These are phyloP conservation scores for Papilio demoleus DNA, from an alignment of 2,888 invertebrate species.

Conservation along the genomic window DNA sequence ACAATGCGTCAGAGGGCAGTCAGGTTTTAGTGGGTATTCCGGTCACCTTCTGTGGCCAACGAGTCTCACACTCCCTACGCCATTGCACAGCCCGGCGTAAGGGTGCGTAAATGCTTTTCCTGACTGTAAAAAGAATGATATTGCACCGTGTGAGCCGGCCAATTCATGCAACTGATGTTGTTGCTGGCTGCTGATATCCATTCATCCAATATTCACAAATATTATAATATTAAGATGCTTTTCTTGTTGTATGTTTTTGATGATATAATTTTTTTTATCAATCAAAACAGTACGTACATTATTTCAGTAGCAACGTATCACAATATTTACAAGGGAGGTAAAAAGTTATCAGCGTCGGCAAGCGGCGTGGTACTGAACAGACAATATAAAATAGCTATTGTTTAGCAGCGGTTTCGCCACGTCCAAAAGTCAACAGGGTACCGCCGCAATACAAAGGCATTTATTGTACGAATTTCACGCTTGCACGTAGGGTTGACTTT, in stretches of 20 bases:
- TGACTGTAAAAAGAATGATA: too few relatives aligned
- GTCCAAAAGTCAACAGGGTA: slow-evolving; percentile 54
- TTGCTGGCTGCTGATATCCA: too few relatives aligned
- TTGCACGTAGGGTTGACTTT: slow-evolving; percentile 68
- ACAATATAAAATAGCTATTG: slow-evolving; percentile 46
- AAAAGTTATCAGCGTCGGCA: slow-evolving; percentile 36
- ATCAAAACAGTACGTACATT: not conserved
- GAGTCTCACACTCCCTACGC: too few relatives aligned
- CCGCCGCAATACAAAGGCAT: slow-evolving; percentile 79
- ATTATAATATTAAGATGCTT: too few relatives aligned
- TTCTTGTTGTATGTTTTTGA: not conserved
- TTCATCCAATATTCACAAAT: too few relatives aligned
- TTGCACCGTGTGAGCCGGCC: too few relatives aligned
- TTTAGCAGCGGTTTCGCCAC: slow-evolving; percentile 49
- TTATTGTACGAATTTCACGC: slow-evolving; percentile 83
- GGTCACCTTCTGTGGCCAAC: too few relatives aligned
- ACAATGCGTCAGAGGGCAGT: too few relatives aligned
- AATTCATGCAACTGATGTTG: too few relatives aligned
- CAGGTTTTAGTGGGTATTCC: too few relatives aligned
- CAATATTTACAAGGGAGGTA: slow-evolving; percentile 36
- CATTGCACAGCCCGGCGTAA: too few relatives aligned
- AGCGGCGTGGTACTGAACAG: slow-evolving; percentile 38
- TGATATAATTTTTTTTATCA: not conserved
- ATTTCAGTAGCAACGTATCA: slow-evolving; percentile 6
- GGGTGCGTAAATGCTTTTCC: too few relatives aligned